Conservation (phyloP, 1,140 invertebrate genomes). For the Triops longicaudatus region DNA sequence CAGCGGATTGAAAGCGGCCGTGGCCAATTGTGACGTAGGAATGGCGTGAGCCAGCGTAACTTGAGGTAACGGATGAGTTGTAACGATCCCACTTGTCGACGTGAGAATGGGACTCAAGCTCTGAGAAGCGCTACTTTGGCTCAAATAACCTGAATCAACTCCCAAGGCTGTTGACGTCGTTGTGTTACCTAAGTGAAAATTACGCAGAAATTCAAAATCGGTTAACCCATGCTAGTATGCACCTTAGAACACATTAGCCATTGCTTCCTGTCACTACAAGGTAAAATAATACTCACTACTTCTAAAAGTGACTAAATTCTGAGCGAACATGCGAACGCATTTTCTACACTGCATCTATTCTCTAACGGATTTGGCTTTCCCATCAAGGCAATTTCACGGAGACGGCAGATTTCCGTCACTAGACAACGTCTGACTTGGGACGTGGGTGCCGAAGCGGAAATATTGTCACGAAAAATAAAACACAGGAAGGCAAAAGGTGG, state of each 20-base stretch:
- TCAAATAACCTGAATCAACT: slow-evolving; percentile 24
- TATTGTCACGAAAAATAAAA: not conserved
- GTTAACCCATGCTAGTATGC: not conserved
- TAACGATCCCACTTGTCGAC: not conserved
- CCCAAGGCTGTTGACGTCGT: not conserved
- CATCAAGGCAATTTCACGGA: not conserved
- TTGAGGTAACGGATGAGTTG: not conserved
- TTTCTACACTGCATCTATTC: not conserved
- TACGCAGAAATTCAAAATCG: not conserved
- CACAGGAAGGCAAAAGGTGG: not conserved
- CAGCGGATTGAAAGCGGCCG: not conserved
- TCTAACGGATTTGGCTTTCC: not conserved
- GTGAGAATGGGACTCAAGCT: slow-evolving; percentile 21
- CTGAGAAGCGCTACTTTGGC: slow-evolving; percentile 22
- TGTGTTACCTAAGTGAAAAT: not conserved
- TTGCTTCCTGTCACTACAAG: not conserved
- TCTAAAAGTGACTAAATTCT: not conserved
- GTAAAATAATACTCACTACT: not conserved
- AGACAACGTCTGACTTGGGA: not conserved
- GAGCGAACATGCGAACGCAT: not conserved
- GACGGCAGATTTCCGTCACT: not conserved
- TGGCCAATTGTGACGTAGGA: not conserved
- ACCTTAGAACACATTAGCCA: not conserved
- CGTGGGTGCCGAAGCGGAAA: not conserved
- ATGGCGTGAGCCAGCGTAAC: not conserved